Base-by-base conservation (phyloP, 2,888 invertebrate species). In the Apamea sordens region DNA sequence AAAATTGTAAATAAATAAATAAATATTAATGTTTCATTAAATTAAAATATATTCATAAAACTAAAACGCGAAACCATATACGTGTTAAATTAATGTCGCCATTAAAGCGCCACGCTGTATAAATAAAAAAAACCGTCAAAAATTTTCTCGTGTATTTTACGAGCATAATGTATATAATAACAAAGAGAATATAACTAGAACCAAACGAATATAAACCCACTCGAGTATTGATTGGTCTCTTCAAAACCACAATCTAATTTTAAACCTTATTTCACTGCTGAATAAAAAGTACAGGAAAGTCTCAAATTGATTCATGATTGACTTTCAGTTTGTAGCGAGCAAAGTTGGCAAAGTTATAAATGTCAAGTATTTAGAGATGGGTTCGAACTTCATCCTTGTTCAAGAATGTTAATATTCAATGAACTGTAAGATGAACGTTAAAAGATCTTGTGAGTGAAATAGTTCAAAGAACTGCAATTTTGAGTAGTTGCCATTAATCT, bases 221-320 rank as follows among this genome's bases (percentile, higher is more conserved):
- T 47, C 36, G 8, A 69, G n/a, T 64, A 44, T 41, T 41, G n/a
- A 65, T 79, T 15, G 13, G 15, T 24, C n/a, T 59, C n/a, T 64
- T 41, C 24, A 41, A 24, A 36, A 44, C 28, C 13, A n/a, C 7
- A 56, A 69, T 74, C 32, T 50, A 47, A 63, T 63, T 72, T 73
- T 7, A 67, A 63, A 78, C 69, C 61, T 56, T 84, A 15, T 68
- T 84, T 68, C 59, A 68, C 24, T 78, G 28, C n/a, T 6, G 67
- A 71, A 72, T 59, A 71, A 68, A 64, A 84, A 85, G 64, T 41
- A 70, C 41, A 63, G 69, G 56, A 71, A 86, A 81, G 67, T 87
- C 53, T 74, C 71, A 82, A 89, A 87, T 89, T 76, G 61, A 79
- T 79, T 71, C 76, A 74, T 73, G 71, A 77, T 89, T 79, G 70